Conservation (phyloP, 2,888 invertebrate genomes). For the Hetaerina titia region DNA sequence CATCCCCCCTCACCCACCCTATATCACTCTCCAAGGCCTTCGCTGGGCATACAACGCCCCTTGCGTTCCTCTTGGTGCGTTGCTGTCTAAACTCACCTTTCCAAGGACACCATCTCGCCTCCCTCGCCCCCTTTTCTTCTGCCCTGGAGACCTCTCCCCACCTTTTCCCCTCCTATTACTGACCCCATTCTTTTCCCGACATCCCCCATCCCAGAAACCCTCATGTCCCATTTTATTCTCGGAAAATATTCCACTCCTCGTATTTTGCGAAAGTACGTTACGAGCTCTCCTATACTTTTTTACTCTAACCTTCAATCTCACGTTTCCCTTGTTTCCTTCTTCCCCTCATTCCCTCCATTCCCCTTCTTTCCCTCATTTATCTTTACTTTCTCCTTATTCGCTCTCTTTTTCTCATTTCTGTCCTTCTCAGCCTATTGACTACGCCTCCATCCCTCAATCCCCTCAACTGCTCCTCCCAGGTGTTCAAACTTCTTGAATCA, state of each 20-base stretch:
- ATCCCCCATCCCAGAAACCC: not conserved
- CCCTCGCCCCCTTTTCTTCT: not conserved
- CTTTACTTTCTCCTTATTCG: not conserved
- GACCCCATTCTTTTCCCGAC: not conserved
- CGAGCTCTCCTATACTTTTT: not conserved
- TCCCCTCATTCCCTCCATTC: not conserved
- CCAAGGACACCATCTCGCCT: not conserved
- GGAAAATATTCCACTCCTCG: not conserved
- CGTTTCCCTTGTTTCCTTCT: not conserved
- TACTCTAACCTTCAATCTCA: not conserved
- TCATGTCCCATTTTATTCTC: too few relatives aligned
- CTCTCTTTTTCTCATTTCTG: not conserved
- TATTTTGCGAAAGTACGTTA: not conserved
- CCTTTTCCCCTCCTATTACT: not conserved
- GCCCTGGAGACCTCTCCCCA: not conserved
- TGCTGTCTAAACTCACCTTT: constrained; percentile 17
- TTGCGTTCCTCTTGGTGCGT: not conserved
- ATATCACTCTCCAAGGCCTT: constrained; percentile 46
- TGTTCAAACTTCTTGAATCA: too few relatives aligned
- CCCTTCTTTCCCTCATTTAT: not conserved
- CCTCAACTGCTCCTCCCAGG: too few relatives aligned
- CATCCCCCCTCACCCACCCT: not conserved
- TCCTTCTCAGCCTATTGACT: not conserved
- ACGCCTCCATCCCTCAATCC: too few relatives aligned
- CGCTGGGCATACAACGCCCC: not conserved